Conservation (phyloP, 2,888 invertebrate species). For the Pandemis corylana region DNA sequence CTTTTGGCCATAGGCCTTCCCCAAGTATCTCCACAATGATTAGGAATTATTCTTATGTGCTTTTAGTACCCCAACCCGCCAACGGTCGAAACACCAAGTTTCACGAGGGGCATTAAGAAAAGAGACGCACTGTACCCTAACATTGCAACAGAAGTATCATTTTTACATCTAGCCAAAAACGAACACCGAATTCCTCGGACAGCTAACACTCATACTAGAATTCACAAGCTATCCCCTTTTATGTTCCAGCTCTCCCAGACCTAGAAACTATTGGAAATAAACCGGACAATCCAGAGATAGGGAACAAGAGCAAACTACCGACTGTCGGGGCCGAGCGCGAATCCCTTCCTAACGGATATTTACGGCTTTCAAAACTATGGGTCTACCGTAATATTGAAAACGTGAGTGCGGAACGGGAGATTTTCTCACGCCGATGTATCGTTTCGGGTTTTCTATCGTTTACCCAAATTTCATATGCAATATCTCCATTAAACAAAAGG, state of each 20-base stretch:
- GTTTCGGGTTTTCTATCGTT: no score
- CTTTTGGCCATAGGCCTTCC: no score
- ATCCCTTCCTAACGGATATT: not conserved
- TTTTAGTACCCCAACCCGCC: no score
- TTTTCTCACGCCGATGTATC: no score
- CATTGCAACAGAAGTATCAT: not conserved
- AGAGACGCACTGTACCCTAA: no score
- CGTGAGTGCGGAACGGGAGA: not conserved
- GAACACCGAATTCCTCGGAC: not conserved
- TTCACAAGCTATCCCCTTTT: constrained; percentile 14
- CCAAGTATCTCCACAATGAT: no score
- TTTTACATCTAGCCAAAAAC: not conserved
- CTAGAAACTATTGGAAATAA: constrained; percentile 34
- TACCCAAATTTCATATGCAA: no score
- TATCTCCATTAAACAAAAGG: no score
- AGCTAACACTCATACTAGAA: not conserved
- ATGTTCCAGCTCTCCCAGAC: constrained; percentile 9
- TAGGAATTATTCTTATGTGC: no score
- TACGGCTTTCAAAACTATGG: constrained; percentile 1
- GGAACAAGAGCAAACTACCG: constrained; percentile 23
- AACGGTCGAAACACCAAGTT: no score
- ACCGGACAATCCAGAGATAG: constrained; percentile 25
- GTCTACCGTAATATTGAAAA: not conserved
- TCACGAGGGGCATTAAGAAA: no score
- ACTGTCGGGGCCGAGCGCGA: not conserved